Conservation (phyloP, 1,140 invertebrate species). For the Lasaia peninsularis region DNA sequence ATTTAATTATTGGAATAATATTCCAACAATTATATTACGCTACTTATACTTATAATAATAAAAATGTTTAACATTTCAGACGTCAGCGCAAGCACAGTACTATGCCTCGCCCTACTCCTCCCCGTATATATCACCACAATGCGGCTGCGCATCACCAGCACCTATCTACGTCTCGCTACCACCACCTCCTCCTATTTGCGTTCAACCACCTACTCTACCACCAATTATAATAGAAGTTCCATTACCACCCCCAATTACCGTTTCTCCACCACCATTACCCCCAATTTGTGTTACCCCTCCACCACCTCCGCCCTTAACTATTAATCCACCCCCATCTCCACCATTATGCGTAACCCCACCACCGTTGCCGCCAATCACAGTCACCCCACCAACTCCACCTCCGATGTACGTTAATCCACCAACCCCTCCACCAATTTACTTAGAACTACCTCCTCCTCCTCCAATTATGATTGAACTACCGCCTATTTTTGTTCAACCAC, state of each 20-base stretch:
- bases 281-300: conserved; percentile 49
- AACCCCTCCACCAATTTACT: conserved; percentile 38
- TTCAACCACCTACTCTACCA: conserved; percentile 45
- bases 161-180: conserved; percentile 40
- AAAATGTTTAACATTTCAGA: conserved; percentile 34
- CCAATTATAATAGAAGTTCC: conserved; percentile 48
- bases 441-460: conserved; percentile 48
- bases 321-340: conserved; percentile 41
- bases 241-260: conserved; percentile 41
- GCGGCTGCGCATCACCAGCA: conserved; percentile 31
- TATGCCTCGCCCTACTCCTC: conserved; percentile 43
- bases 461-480: conserved; percentile 57
- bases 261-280: conserved; percentile 42
- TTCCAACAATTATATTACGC: no score
- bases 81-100: conserved; percentile 43
- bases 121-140: conserved; percentile 23
- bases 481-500: conserved; percentile 51
- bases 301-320: conserved; percentile 39
- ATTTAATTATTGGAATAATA: no score
- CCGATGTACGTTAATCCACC: conserved; percentile 50
- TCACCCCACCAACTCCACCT: conserved; percentile 47
- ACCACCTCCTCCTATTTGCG: conserved; percentile 38
- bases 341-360: conserved; percentile 55
- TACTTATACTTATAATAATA: no score
- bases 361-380: conserved; percentile 43